phyloP scores from a whole-genome alignment of 2,888 invertebrate species.

The Rhagium mordax region DNA sequence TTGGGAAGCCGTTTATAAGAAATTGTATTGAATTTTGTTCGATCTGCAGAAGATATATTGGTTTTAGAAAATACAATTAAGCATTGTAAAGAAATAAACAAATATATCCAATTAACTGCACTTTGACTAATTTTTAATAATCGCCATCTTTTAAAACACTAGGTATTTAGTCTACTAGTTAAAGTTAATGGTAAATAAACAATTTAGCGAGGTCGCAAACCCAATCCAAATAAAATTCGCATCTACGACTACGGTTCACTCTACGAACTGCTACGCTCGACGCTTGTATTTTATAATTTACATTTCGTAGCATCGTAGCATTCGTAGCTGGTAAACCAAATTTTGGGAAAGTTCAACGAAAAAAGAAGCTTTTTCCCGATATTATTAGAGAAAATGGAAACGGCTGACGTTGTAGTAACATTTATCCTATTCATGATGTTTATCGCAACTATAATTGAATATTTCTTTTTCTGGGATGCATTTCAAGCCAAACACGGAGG shows the following conservation, averaged over 20 bases:
- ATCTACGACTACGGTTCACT: too few species aligned
- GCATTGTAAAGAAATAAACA: too few species aligned
- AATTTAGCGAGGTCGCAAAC: not conserved
- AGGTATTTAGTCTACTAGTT: not conserved
- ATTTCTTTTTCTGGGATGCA: not conserved
- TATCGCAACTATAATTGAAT: not conserved
- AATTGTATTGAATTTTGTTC: too few species aligned
- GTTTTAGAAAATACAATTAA: not conserved
- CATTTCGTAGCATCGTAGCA: not conserved
- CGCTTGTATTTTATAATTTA: not conserved
- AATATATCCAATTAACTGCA: not conserved
- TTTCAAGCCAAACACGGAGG: not conserved
- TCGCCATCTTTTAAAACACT: not conserved
- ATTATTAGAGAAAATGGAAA: not conserved
- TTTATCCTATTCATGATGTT: conserved; percentile 1
- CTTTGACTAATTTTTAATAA: not conserved
- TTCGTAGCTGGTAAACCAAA: too few species aligned
- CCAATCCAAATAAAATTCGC: not conserved
- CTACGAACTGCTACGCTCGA: too few species aligned
- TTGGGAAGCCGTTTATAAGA: too few species aligned
- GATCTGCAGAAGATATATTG: too few species aligned
- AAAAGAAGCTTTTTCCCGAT: not conserved
- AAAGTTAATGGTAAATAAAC: not conserved
- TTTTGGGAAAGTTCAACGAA: too few species aligned
- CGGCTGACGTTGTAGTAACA: not conserved